Conservation (phyloP, 2,113 vertebrate species). For the Mormyrus iriodes region DNA sequence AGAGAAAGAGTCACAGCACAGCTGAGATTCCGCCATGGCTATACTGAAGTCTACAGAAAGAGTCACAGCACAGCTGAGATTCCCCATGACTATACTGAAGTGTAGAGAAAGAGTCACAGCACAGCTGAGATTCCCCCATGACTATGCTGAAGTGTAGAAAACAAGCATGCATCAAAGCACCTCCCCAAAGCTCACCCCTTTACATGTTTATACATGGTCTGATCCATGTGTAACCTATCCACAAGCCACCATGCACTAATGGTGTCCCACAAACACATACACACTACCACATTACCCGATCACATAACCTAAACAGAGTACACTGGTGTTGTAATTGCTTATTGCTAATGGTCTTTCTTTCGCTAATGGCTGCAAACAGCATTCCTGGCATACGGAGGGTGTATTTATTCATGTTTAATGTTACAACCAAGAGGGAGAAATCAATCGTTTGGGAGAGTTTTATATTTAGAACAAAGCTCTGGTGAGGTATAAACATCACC, state of each 20-base stretch:
- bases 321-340: slow-evolving; percentile 25
- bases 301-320: not conserved
- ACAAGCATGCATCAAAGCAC: slow-evolving; percentile 17
- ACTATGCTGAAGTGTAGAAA: too few relatives aligned
- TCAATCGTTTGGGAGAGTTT: slow-evolving; percentile 30
- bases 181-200: not conserved
- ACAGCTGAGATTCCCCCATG: too few relatives aligned
- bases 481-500: slow-evolving; percentile 24
- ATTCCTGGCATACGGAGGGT: slow-evolving; percentile 33
- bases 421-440: slow-evolving; percentile 42
- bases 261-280: not conserved
- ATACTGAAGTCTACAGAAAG: not conserved
- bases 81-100: too few relatives aligned
- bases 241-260: not conserved
- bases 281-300: not conserved
- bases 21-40: slow-evolving; percentile 17
- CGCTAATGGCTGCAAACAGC: slow-evolving; percentile 53
- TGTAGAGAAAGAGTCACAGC: too few relatives aligned
- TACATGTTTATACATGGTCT: not conserved
- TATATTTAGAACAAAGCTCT: slow-evolving; percentile 32
- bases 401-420: slow-evolving; percentile 42
- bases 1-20: slow-evolving; percentile 18
- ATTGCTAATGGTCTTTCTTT: slow-evolving; percentile 49
- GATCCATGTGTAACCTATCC: not conserved
- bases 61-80: not conserved